Evolutionary conservation across 2,113 vertebrate genomes (phyloP).

Genomic region (Chloropsis hardwickii): DNA sequence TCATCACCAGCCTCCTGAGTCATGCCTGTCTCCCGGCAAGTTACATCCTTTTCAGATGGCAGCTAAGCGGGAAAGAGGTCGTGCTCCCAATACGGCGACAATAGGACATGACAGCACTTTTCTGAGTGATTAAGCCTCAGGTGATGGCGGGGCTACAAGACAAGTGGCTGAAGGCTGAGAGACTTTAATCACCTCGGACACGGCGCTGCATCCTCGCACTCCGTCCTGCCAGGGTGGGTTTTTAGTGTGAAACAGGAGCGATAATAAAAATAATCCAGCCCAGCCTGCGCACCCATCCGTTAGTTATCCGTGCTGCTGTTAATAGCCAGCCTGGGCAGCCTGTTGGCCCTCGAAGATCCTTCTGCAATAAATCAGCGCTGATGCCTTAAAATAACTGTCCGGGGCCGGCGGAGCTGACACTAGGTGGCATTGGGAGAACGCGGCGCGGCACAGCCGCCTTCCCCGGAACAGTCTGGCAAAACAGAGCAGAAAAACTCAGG

Average conservation of each 20-base stretch:
- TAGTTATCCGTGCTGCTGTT: background rate
- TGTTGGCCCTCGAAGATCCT: background rate
- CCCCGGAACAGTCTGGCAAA: conserved; percentile 18
- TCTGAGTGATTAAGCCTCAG: conserved; percentile 51
- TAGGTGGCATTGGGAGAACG: conserved; percentile 63
- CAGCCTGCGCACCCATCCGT: background rate
- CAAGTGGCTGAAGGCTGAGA: conserved; percentile 22
- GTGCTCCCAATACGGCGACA: conserved; percentile 43
- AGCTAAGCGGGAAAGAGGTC: conserved; percentile 49
- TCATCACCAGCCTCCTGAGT: conserved; percentile 18
- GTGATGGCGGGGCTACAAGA: conserved; percentile 19
- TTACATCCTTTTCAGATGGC: conserved; percentile 21
- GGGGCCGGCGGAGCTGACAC: background rate
- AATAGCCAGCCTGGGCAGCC: background rate
- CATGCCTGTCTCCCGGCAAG: conserved; percentile 10
- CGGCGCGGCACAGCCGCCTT: background rate
- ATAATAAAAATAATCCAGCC: background rate
- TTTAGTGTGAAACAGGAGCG: background rate
- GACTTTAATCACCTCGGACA: conserved; percentile 10
- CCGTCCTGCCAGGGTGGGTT: background rate
- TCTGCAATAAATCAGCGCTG: conserved; percentile 21
- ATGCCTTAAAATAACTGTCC: background rate
- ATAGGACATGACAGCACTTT: conserved; percentile 56
- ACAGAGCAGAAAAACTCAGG: conserved; percentile 28
- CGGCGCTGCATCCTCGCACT: background rate